Evolutionary conservation across 37 sponge, comb jelly and placozoan genomes (phyloP).

Genomic region (Cliona cf. orientalis): DNA sequence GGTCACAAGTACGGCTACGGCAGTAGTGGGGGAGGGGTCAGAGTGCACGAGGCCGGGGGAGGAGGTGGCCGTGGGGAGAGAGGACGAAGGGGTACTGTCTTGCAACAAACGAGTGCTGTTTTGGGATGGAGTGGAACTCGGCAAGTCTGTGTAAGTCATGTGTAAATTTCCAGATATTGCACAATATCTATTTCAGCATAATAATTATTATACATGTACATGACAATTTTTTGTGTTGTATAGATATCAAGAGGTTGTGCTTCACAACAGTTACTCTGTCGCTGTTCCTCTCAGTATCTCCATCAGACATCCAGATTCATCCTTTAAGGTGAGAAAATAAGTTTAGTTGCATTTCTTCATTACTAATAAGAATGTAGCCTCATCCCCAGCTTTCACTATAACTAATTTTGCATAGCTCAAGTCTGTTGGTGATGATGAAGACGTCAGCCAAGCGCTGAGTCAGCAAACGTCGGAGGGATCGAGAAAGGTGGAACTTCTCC

Average conservation of each 20-base stretch:
- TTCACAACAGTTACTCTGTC: slow-evolving; percentile 42
- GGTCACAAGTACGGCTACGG: too few relatives aligned
- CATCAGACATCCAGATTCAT: slow-evolving; percentile 13
- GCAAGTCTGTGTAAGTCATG: slow-evolving; percentile 21
- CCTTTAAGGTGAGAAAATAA: slow-evolving; percentile 47
- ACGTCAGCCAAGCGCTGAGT: too few relatives aligned
- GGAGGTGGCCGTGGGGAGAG: neutral
- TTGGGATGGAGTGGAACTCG: slow-evolving; percentile 62
- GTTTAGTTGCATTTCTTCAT: too few relatives aligned
- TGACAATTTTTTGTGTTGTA: neutral
- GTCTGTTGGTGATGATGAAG: too few relatives aligned
- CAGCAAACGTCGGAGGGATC: too few relatives aligned
- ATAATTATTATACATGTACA: neutral
- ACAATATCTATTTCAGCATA: neutral
- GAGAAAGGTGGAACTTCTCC: neutral
- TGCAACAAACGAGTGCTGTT: slow-evolving; percentile 48
- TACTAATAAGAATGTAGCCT: too few relatives aligned
- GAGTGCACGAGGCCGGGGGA: neutral
- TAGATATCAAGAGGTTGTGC: slow-evolving; percentile 31
- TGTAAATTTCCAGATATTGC: neutral
- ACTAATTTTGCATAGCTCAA: too few relatives aligned
- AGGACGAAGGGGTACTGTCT: slow-evolving; percentile 35
- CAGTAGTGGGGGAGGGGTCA: too few relatives aligned
- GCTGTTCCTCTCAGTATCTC: slow-evolving; percentile 43
- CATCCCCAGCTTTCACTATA: too few relatives aligned